Conservation (phyloP, 35 echinoderm and acorn worm species). For the Apostichopus californicus region DNA sequence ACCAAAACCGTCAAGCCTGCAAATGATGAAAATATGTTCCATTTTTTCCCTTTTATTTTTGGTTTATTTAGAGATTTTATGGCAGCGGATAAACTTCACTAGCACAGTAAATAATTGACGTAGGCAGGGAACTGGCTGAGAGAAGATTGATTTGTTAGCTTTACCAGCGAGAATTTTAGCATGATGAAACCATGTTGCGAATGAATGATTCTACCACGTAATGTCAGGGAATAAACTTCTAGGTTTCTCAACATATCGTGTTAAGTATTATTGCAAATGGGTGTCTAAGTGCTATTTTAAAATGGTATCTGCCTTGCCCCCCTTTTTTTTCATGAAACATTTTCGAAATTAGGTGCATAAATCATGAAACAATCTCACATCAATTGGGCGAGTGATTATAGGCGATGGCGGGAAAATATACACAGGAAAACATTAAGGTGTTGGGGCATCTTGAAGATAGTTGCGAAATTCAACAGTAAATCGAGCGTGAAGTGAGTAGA, state of each 20-base stretch:
- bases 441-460: conserved; percentile 23
- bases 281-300: conserved; percentile 55
- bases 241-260: conserved; percentile 44
- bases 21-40: conserved; percentile 54
- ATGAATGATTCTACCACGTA: conserved; percentile 14
- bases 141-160: conserved; percentile 36
- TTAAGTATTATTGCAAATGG: conserved; percentile 56
- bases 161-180: conserved; percentile 43
- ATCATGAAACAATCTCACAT: conserved; percentile 31
- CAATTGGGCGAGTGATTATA: conserved; percentile 47
- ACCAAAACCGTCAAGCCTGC: conserved; percentile 8
- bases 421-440: conserved; percentile 49
- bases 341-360: conserved; percentile 50
- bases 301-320: conserved; percentile 41
- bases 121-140: conserved; percentile 6
- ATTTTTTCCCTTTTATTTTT: conserved; percentile 43
- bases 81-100: conserved; percentile 48
- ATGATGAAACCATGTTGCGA: conserved; percentile 49
- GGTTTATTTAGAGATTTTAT: conserved; percentile 56
- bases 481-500: conserved; percentile 39
- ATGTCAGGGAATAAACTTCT: conserved; percentile 37
- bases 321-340: conserved; percentile 47
- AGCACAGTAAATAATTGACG: conserved; percentile 48
- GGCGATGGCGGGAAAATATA: conserved; percentile 52
- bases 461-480: conserved; percentile 20